Evolutionary conservation across 2,888 invertebrate species (phyloP).

Genomic region (Pyrochroa serraticornis): DNA sequence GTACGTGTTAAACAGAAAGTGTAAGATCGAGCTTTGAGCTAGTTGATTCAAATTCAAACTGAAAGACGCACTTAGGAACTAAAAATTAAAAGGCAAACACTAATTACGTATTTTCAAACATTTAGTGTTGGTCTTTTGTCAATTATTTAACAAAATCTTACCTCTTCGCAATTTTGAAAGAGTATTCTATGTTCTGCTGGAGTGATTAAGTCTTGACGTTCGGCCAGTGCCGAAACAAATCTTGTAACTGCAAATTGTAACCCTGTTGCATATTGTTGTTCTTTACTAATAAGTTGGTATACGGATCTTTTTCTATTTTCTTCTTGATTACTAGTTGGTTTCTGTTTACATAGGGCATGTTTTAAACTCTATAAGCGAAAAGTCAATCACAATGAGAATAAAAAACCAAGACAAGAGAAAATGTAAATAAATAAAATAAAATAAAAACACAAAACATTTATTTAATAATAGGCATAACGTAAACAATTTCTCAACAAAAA

Average conservation of each 20-base stretch:
- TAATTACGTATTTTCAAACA: not conserved
- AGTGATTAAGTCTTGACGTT: slow-evolving; percentile 77
- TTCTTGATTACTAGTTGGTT: slow-evolving; percentile 58
- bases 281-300: slow-evolving; percentile 75
- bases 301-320: slow-evolving; percentile 73
- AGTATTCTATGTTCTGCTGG: slow-evolving; percentile 78
- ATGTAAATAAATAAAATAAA: slow-evolving; percentile 19
- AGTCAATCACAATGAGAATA: not conserved
- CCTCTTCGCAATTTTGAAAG: slow-evolving; percentile 87
- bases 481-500: slow-evolving; percentile 33
- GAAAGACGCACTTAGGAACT: no score
- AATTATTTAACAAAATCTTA: slow-evolving; percentile 48
- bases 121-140: not conserved
- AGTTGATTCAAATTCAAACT: no score
- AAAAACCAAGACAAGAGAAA: slow-evolving; percentile 12
- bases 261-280: slow-evolving; percentile 79
- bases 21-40: no score
- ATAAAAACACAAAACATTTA: slow-evolving; percentile 32
- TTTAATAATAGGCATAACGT: slow-evolving; percentile 30
- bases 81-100: no score
- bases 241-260: slow-evolving; percentile 80
- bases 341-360: slow-evolving; percentile 39
- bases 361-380: not conserved
- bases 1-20: no score
- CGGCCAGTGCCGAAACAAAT: slow-evolving; percentile 76